These are phyloP conservation scores for Adineta ricciae DNA, from an alignment of 2,888 invertebrate species.

Conservation along the genomic window DNA sequence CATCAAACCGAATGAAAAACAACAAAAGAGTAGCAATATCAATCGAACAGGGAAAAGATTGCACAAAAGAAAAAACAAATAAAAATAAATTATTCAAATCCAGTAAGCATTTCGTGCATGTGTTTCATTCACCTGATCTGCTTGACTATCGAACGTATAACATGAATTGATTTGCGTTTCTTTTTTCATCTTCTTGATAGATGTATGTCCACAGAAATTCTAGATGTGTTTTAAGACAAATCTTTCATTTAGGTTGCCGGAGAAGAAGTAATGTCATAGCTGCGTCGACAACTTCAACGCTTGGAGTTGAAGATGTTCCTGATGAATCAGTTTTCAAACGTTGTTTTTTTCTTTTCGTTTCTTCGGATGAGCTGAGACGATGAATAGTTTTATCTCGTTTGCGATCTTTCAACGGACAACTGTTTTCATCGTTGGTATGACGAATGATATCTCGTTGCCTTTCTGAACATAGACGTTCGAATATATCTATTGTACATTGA, in stretches of 20 bases:
- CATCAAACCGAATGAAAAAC: not conserved
- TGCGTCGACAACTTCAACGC: slow-evolving; percentile 6
- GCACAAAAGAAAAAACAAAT: not conserved
- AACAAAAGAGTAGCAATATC: not conserved
- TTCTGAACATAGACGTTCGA: not conserved
- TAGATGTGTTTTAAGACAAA: not conserved
- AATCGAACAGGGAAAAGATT: not conserved
- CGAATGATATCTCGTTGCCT: not conserved
- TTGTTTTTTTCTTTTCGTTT: not conserved
- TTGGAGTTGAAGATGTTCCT: not conserved
- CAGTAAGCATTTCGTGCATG: not conserved
- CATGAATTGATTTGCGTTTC: not conserved
- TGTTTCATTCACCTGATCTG: not conserved
- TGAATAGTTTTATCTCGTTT: not conserved
- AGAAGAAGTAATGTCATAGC: slow-evolving; percentile 10
- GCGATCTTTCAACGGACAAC: not conserved
- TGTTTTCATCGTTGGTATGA: slow-evolving; percentile 3
- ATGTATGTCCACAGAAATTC: not conserved
- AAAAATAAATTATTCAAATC: not conserved
- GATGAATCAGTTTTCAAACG: not conserved
- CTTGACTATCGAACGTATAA: not conserved
- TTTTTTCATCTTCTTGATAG: not conserved
- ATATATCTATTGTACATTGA: not conserved
- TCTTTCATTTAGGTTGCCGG: not conserved
- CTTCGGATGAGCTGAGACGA: not conserved